A percentile compares a stretch with the other conserved stretches of the same genome.
Evolutionary conservation across 30 jellyfish, hydroid and myxozoan species (phyloP).

Genomic region (Turritopsis dohrnii): DNA sequence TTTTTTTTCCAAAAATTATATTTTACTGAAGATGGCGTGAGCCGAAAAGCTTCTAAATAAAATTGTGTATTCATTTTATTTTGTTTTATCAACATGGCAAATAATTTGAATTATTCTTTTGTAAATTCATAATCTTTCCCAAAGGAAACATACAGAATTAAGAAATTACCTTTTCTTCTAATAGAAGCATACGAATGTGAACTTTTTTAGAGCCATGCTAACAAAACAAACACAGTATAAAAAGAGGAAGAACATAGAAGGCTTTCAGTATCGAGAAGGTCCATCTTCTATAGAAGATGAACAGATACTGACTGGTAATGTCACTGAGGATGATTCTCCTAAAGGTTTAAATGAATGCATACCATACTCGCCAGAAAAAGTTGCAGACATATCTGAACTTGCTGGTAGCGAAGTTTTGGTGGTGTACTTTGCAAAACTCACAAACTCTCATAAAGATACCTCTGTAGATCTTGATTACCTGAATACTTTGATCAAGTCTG

Average conservation of each 20-base stretch:
- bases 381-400: conserved; percentile 15
- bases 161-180: background rate
- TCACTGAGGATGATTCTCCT: conserved; percentile 17
- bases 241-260: conserved; percentile 21
- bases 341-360: conserved; percentile 24
- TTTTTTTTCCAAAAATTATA: too few species aligned
- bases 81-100: too few species aligned
- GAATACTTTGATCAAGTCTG: conserved; percentile 22
- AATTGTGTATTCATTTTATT: too few species aligned
- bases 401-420: conserved; percentile 43
- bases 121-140: too few species aligned
- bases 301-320: background rate
- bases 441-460: conserved; percentile 7
- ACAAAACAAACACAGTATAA: background rate
- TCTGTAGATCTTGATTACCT: conserved; percentile 24
- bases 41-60: too few species aligned
- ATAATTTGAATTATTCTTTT: too few species aligned
- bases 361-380: conserved; percentile 15
- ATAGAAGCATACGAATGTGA: too few species aligned
- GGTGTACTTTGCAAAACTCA: conserved; percentile 44
- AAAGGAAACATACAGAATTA: too few species aligned
- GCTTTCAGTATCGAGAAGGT: conserved; percentile 30
- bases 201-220: background rate
- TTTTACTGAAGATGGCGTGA: too few species aligned
- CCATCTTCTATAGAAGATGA: conserved; percentile 40